Evolutionary conservation across 2,797 vertebrate species (phyloP), one percentile per base, ranked within the genome.

Genomic region (Spinus olivaceus): DNA sequence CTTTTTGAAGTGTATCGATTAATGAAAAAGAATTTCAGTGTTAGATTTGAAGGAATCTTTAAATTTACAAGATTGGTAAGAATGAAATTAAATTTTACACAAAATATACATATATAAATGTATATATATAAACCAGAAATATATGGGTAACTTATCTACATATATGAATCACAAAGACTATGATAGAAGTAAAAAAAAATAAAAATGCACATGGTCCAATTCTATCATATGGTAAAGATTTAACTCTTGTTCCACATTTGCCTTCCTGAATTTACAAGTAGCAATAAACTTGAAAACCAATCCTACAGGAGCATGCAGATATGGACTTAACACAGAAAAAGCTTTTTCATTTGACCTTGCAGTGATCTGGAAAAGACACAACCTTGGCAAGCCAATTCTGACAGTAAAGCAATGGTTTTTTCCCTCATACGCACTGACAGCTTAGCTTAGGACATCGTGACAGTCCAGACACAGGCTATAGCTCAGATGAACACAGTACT

Each of bases 401-500:
- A 32, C 46, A 66, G 32, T 24, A 67, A 64, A 8, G 14, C 33
- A 15, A 22, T 10, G 14, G 0, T 7, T 35, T 57, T 59, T 66
- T 27, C 42, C 33, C 24, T 66, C 28, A 35, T 30, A 4, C 2
- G 24, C 32, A 12, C 49, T n/a, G 65, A 22, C 22, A 56, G 49
- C 37, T 88, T 25, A 50, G 16, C 21, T 73, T 6, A n/a, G 47
- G 39, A 33, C 12, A 77, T 6, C 3, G 3, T 1, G 5, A 81
- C 5, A 65, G 37, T 32, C 20, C 14, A 27, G 9, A n/a, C 2
- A 2, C 2, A 8, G 32, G 33, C 33, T 78, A 37, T 1, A n/a
- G 57, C 33, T 73, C 66, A 60, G 41, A 47, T 0, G 0, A 70
- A 30, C 23, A 41, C 0, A 0, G 49, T 19, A 57, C 12, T 37